These are phyloP conservation scores for Sebastes oblongus DNA, from an alignment of 2,797 vertebrate genomes.

Conservation along the genomic window DNA sequence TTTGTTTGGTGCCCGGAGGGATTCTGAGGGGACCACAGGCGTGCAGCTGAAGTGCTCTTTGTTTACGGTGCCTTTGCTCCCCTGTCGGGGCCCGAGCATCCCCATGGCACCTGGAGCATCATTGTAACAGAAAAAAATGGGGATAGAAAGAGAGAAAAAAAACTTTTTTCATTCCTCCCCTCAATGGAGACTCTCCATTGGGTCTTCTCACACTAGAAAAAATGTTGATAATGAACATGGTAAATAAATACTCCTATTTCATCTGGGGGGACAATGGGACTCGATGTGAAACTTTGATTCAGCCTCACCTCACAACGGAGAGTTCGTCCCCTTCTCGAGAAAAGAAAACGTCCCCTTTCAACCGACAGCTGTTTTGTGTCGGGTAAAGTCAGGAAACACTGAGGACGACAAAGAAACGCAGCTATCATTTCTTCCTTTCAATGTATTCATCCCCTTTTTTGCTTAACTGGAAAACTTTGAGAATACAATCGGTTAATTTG, in stretches of 20 bases:
- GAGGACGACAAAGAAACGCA: slow-evolving; percentile 64
- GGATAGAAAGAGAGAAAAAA: slow-evolving; percentile 77
- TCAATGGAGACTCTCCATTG: slow-evolving; percentile 82
- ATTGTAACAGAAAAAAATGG: slow-evolving; percentile 88
- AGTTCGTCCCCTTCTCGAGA: slow-evolving; percentile 66
- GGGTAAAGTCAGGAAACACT: slow-evolving; percentile 82
- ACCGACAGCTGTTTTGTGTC: slow-evolving; percentile 83
- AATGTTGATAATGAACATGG: slow-evolving; percentile 85
- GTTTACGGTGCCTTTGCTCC: slow-evolving; percentile 82
- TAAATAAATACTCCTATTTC: slow-evolving; percentile 86
- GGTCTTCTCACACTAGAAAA: slow-evolving; percentile 82
- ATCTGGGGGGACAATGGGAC: slow-evolving; percentile 74
- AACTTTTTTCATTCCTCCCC: slow-evolving; percentile 78
- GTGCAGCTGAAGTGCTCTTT: slow-evolving; percentile 87
- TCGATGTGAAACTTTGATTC: slow-evolving; percentile 86
- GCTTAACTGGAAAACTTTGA: slow-evolving; percentile 56
- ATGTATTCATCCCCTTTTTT: slow-evolving; percentile 61
- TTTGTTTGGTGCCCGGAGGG: slow-evolving; percentile 82
- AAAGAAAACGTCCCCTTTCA: slow-evolving; percentile 80
- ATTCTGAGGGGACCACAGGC: slow-evolving; percentile 85
- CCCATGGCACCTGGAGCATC: slow-evolving; percentile 88
- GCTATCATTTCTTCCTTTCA: slow-evolving; percentile 66
- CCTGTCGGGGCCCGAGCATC: slow-evolving; percentile 79
- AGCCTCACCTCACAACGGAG: slow-evolving; percentile 70
- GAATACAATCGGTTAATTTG: slow-evolving; percentile 65